These are phyloP conservation scores for Polyergus mexicanus DNA, from an alignment of 1,140 invertebrate genomes.

Conservation along the genomic window DNA sequence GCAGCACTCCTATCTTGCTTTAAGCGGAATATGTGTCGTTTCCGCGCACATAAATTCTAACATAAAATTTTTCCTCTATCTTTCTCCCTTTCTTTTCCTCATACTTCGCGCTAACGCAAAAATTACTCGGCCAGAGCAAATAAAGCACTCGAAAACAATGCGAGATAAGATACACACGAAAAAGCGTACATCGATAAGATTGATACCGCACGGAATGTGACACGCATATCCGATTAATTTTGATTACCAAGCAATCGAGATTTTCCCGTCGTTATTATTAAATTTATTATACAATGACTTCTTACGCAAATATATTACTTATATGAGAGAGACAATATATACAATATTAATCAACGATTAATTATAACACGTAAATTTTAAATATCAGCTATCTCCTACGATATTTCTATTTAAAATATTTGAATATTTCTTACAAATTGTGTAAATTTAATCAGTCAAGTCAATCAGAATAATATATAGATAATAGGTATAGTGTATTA, in stretches of 20 bases:
- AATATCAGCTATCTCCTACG: not conserved
- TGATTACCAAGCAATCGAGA: constrained; percentile 35
- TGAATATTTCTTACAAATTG: not conserved
- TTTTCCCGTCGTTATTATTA: constrained; percentile 41
- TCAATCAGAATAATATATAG: too few relatives aligned
- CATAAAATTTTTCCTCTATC: not conserved
- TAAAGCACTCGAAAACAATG: constrained; percentile 83
- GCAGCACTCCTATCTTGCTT: not conserved
- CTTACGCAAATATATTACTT: constrained; percentile 16
- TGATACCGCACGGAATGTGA: constrained; percentile 70
- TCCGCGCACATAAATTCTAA: not conserved
- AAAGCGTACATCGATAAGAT: constrained; percentile 80
- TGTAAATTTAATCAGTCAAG: not conserved
- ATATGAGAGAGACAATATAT: not conserved
- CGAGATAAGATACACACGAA: constrained; percentile 82
- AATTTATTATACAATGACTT: constrained; percentile 12
- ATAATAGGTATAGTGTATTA: not conserved
- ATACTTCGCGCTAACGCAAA: constrained; percentile 7
- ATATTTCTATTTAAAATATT: not conserved
- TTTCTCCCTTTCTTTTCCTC: not conserved
- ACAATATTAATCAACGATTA: not conserved
- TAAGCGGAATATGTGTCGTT: not conserved
- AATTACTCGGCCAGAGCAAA: constrained; percentile 72
- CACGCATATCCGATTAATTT: constrained; percentile 71
- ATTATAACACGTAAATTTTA: not conserved